These are phyloP conservation scores for Phyllotreta cruciferae DNA, from an alignment of 2,888 invertebrate species.

Conservation along the genomic window DNA sequence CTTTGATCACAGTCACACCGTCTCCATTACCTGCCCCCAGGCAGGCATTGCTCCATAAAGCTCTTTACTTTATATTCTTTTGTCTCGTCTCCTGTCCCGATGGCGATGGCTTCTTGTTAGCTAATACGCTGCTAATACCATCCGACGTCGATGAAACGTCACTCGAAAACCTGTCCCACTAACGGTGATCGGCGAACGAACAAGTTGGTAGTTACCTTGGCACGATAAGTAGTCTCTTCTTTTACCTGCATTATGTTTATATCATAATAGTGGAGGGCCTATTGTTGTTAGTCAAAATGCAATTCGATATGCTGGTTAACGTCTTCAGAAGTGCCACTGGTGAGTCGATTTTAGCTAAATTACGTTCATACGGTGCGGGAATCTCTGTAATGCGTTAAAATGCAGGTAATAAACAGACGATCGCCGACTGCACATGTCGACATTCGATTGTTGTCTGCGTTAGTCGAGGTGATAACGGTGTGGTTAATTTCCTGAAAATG, in stretches of 20 bases:
- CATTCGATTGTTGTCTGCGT: slow-evolving; percentile 5
- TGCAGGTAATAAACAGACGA: not conserved
- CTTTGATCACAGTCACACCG: not conserved
- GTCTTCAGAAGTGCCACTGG: slow-evolving; percentile 54
- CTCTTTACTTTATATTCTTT: slow-evolving; percentile 16
- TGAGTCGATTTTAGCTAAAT: slow-evolving; percentile 28
- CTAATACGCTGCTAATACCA: slow-evolving; percentile 20
- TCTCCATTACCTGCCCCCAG: slow-evolving; percentile 1
- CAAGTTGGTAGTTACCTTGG: slow-evolving; percentile 46
- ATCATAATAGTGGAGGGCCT: slow-evolving; percentile 34
- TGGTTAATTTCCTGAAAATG: no score
- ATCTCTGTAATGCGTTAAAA: not conserved
- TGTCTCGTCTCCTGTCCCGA: slow-evolving; percentile 10
- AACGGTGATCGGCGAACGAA: slow-evolving; percentile 37
- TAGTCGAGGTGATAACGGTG: not conserved
- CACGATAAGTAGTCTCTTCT: slow-evolving; percentile 42
- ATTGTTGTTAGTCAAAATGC: slow-evolving; percentile 47
- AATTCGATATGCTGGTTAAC: slow-evolving; percentile 54
- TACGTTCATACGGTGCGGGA: slow-evolving; percentile 3
- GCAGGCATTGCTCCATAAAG: slow-evolving; percentile 8
- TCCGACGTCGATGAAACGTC: slow-evolving; percentile 24
- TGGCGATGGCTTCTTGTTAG: slow-evolving; percentile 13
- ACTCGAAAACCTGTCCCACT: slow-evolving; percentile 42
- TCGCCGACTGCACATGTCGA: slow-evolving; percentile 9
- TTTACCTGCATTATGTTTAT: slow-evolving; percentile 46